Evolutionary conservation across 92 coral and sea anemone species (phyloP).

Genomic region (Chrysogorgia sp.): DNA sequence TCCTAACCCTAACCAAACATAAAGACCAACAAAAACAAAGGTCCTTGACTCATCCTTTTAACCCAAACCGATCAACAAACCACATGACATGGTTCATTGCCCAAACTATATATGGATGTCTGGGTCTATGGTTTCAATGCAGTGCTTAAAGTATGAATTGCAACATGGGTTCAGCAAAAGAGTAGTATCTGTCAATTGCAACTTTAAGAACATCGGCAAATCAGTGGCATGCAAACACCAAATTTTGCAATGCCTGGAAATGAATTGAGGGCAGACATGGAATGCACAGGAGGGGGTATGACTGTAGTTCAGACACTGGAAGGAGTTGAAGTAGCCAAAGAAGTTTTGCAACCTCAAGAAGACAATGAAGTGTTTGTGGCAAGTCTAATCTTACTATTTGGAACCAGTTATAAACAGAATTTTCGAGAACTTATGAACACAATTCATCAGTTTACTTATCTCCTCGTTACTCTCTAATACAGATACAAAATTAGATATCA

Average conservation of each 20-base stretch:
- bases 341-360: not conserved
- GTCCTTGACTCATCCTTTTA: too few species aligned
- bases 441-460: not conserved
- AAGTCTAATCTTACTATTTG: not conserved
- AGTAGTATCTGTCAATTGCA: too few species aligned
- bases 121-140: conserved; percentile 15
- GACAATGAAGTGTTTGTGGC: conserved; percentile 7
- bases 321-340: not conserved
- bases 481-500: too few species aligned
- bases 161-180: too few species aligned
- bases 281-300: not conserved
- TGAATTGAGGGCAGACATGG: not conserved
- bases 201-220: conserved; percentile 31
- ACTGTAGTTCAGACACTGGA: conserved; percentile 10
- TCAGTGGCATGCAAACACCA: conserved; percentile 20
- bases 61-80: too few species aligned
- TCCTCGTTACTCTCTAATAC: conserved; percentile 14
- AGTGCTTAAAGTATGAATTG: conserved; percentile 4
- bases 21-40: too few species aligned
- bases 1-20: too few species aligned
- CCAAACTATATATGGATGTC: conserved; percentile 5
- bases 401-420: not conserved
- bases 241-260: conserved; percentile 4
- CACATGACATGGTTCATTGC: conserved; percentile 1
- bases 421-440: not conserved